Evolutionary conservation across 2,888 invertebrate species (phyloP).

Genomic region (Aporophyla lueneburgensis): DNA sequence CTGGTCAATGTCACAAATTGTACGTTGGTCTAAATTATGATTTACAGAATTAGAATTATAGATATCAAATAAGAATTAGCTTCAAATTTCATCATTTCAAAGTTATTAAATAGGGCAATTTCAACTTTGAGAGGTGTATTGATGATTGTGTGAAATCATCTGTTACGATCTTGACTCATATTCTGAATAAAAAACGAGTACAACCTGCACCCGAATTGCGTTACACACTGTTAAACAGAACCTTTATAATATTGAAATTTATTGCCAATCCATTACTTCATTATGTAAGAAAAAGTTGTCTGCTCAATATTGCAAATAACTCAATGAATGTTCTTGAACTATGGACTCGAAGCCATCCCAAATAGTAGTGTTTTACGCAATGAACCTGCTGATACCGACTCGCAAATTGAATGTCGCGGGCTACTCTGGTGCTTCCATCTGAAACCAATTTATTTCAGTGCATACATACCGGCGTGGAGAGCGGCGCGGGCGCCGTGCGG

Average conservation of each 20-base stretch:
- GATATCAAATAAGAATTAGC: neutral
- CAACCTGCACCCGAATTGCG: neutral
- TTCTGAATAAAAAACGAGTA: neutral
- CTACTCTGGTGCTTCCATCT: neutral
- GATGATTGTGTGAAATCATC: neutral
- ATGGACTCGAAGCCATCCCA: no score
- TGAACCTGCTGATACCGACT: neutral
- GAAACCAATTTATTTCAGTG: neutral
- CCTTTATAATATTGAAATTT: no score
- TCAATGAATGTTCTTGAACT: no score
- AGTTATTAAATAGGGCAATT: neutral
- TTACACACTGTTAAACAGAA: no score
- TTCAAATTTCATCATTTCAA: neutral
- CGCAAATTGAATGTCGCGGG: neutral
- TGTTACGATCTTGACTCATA: neutral
- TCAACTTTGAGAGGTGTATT: neutral
- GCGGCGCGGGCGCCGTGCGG: slow-evolving; percentile 80
- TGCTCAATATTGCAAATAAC: no score
- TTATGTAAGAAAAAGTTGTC: no score
- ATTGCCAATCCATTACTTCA: no score
- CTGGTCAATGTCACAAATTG: neutral
- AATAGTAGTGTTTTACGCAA: no score
- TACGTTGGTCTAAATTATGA: neutral
- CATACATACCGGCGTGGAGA: slow-evolving; percentile 78
- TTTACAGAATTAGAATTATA: neutral